These are phyloP conservation scores for Artibeus lituratus DNA, from an alignment of 2,797 vertebrate genomes.

Conservation along the genomic window DNA sequence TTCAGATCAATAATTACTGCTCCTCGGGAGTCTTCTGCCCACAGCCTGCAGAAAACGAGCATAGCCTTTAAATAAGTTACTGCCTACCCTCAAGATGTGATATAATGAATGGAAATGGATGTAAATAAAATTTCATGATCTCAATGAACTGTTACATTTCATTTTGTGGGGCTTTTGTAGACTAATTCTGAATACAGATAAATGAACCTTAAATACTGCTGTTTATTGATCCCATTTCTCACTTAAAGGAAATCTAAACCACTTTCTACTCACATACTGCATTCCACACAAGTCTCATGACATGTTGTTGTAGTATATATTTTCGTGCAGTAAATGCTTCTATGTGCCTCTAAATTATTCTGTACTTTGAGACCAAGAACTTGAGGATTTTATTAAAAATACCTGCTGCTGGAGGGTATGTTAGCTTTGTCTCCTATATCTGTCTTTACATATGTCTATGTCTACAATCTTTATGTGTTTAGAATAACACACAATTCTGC, in stretches of 20 bases:
- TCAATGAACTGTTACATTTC: conserved; percentile 28
- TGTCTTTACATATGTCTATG: not conserved
- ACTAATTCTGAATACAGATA: not conserved
- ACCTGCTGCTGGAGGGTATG: not conserved
- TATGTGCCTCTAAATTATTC: not conserved
- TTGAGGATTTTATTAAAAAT: conserved; percentile 4
- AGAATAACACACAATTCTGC: not conserved
- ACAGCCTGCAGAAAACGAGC: conserved; percentile 23
- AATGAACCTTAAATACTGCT: not conserved
- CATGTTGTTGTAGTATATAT: not conserved
- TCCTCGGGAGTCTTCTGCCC: not conserved
- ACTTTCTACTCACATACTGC: not conserved
- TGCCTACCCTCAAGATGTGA: conserved; percentile 64
- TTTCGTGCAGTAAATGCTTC: not conserved
- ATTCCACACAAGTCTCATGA: not conserved
- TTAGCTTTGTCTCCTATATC: not conserved
- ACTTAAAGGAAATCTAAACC: not conserved
- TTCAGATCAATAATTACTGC: not conserved
- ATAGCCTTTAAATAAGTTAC: conserved; percentile 6
- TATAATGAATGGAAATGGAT: conserved; percentile 54
- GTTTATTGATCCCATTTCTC: not conserved
- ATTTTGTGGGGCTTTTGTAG: not conserved
- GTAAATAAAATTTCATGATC: conserved; percentile 75
- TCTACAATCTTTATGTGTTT: not conserved
- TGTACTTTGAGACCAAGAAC: not conserved